These are phyloP conservation scores for Drosophila tropicalis DNA, from an alignment of 1,140 invertebrate species.

Conservation along the genomic window DNA sequence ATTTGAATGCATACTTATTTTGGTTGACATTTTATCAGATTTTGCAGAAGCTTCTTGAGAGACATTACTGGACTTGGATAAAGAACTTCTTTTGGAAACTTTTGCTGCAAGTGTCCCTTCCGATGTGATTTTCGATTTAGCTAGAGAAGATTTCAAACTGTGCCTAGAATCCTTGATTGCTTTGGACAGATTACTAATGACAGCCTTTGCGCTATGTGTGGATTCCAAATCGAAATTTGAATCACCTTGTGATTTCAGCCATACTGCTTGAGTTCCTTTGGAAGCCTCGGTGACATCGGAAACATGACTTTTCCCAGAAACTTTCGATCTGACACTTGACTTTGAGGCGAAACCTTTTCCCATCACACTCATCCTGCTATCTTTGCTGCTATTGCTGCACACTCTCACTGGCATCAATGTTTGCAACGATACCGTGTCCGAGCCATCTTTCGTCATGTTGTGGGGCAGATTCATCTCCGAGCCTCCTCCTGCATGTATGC, in stretches of 20 bases:
- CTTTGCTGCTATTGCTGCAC: neutral
- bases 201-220: neutral
- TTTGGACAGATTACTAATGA: neutral
- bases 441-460: neutral
- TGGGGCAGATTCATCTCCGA: neutral
- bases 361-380: neutral
- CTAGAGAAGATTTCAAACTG: neutral
- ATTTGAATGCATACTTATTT: neutral
- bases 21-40: neutral
- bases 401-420: constrained; percentile 41
- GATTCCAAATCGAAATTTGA: neutral
- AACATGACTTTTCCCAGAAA: neutral
- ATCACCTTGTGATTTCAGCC: neutral
- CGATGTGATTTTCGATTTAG: neutral
- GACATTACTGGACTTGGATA: constrained; percentile 2
- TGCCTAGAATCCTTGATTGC: neutral
- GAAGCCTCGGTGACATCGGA: neutral
- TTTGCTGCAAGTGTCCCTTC: neutral
- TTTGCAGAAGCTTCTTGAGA: neutral
- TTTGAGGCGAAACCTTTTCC: constrained; percentile 8
- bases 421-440: constrained; percentile 1
- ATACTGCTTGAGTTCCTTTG: neutral
- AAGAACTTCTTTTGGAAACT: neutral
- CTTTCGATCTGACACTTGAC: constrained; percentile 7
- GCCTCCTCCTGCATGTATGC: constrained; percentile 33